A percentile compares a stretch with the other conserved stretches of the same genome.
Evolutionary conservation across 2,888 invertebrate species (phyloP).

Genomic region (Hyles lineata): DNA sequence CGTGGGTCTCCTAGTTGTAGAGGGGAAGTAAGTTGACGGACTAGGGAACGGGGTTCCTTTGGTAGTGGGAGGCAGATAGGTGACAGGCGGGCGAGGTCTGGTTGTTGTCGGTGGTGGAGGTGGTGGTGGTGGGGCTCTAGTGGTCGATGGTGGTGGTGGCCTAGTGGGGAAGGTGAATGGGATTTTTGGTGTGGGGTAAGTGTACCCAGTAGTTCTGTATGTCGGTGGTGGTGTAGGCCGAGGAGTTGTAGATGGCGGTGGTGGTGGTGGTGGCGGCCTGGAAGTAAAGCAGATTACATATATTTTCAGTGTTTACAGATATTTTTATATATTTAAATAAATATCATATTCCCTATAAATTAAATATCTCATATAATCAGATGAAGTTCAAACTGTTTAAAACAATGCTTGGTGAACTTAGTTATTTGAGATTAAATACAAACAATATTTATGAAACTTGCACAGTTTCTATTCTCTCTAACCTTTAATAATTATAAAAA

Average conservation of each 20-base stretch:
- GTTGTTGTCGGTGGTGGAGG: constrained; percentile 37
- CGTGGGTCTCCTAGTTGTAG: constrained; percentile 32
- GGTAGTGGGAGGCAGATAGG: constrained; percentile 35
- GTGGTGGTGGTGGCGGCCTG: constrained; percentile 39
- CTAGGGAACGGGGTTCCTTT: constrained; percentile 26
- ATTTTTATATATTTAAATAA: too few relatives aligned
- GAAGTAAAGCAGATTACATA: constrained; percentile 15
- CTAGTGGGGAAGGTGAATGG: constrained; percentile 45
- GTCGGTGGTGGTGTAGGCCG: constrained; percentile 41
- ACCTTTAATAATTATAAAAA: too few relatives aligned
- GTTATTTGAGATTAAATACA: too few relatives aligned
- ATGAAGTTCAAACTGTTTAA: too few relatives aligned
- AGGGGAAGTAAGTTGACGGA: constrained; percentile 5
- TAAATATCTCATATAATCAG: too few relatives aligned
- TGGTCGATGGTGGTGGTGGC: constrained; percentile 44
- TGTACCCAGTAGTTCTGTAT: constrained; percentile 58
- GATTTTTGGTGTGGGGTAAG: constrained; percentile 52
- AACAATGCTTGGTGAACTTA: too few relatives aligned
- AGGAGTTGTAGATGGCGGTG: constrained; percentile 36
- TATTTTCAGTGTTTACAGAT: not conserved
- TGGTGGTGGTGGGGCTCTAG: constrained; percentile 42
- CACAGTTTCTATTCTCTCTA: too few relatives aligned
- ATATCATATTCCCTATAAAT: too few relatives aligned
- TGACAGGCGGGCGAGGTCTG: constrained; percentile 41
- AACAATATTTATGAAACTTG: too few relatives aligned